Evolutionary conservation across 2,113 vertebrate genomes (phyloP).

Genomic region (Zapus hudsonius): DNA sequence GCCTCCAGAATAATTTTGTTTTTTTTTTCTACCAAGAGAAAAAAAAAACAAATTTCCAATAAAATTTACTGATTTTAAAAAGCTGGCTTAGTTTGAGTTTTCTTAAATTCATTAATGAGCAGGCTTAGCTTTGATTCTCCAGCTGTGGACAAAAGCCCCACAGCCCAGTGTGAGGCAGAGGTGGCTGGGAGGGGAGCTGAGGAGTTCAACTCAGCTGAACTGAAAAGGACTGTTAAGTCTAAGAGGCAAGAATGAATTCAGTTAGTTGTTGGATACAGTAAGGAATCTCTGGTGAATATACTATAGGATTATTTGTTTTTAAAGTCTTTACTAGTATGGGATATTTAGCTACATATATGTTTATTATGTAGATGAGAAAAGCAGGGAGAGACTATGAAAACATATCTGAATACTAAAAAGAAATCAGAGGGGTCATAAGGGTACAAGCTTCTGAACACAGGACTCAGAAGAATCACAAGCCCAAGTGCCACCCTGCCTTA

Average conservation of each 20-base stretch:
- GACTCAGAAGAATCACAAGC: not conserved
- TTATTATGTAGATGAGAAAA: not conserved
- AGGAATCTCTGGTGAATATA: too few species aligned
- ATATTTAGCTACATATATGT: not conserved
- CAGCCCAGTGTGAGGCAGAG: too few species aligned
- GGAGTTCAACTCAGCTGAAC: not conserved
- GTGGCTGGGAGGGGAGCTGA: not conserved
- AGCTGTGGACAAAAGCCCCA: too few species aligned
- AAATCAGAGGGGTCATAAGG: not conserved
- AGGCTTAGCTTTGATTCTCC: not conserved
- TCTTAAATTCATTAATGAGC: not conserved
- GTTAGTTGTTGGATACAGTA: too few species aligned
- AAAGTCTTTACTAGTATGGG: not conserved
- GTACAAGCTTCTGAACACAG: too few species aligned
- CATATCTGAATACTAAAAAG: not conserved
- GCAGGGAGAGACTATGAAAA: not conserved
- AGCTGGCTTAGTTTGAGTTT: not conserved
- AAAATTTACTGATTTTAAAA: slow-evolving; percentile 29
- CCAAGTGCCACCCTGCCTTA: not conserved
- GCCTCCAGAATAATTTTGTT: not conserved
- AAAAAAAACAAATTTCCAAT: not conserved
- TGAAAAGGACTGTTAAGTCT: too few species aligned
- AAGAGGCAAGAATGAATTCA: too few species aligned
- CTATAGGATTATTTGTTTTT: too few species aligned
- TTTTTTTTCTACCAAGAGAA: not conserved